These are phyloP conservation scores for Poecilus cupreus DNA, from an alignment of 2,888 invertebrate species.

Conservation along the genomic window DNA sequence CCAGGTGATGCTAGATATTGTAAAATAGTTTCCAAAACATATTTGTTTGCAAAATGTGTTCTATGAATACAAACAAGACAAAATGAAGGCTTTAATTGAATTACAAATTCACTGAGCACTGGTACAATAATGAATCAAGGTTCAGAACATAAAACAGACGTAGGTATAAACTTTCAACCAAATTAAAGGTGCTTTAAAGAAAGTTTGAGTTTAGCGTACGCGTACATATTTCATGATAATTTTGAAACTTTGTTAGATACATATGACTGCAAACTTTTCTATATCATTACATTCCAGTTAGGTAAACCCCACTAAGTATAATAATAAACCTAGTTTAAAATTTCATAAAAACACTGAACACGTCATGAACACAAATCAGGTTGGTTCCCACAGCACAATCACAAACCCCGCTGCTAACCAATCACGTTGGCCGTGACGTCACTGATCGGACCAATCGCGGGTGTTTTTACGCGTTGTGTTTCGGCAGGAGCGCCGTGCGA, in stretches of 20 bases:
- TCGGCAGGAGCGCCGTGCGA: background rate
- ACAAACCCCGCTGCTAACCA: background rate
- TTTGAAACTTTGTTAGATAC: background rate
- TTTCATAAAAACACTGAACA: background rate
- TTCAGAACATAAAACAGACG: background rate
- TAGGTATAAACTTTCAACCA: background rate
- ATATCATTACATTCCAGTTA: too few species aligned
- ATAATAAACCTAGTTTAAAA: background rate
- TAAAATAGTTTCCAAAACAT: background rate
- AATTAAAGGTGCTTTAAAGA: too few species aligned
- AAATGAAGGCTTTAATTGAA: background rate
- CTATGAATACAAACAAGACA: background rate
- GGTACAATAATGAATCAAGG: background rate
- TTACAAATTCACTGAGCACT: background rate
- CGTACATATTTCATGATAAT: background rate
- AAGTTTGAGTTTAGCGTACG: background rate
- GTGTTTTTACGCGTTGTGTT: background rate
- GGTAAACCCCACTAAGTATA: too few species aligned
- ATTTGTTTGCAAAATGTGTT: background rate
- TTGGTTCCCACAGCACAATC: background rate
- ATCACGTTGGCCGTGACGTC: conserved; percentile 18
- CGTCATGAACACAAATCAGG: background rate
- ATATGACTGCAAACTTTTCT: background rate
- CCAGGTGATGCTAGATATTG: too few species aligned
- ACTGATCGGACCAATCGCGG: conserved; percentile 38